These are phyloP conservation scores for Tupiocoris notatus DNA, from an alignment of 2,888 invertebrate genomes.

Conservation along the genomic window DNA sequence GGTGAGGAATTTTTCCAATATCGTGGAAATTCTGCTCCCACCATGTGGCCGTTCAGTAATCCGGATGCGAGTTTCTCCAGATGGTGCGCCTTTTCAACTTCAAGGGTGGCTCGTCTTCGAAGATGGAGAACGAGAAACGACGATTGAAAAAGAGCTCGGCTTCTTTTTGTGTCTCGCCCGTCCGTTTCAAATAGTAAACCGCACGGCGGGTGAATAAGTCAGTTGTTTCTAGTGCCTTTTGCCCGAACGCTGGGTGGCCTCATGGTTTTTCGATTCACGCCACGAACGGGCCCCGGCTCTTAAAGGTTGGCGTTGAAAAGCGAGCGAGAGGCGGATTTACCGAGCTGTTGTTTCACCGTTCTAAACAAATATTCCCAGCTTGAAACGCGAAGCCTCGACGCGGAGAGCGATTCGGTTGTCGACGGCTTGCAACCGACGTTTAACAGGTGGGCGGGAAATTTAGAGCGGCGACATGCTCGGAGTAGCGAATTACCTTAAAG, in stretches of 20 bases:
- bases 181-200: neutral
- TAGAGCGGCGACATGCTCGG: neutral
- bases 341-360: neutral
- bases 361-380: neutral
- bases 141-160: neutral
- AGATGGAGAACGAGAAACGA: neutral
- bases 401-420: neutral
- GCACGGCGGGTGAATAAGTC: neutral
- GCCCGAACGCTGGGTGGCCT: neutral
- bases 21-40: no score
- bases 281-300: neutral
- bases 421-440: neutral
- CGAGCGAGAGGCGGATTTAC: neutral
- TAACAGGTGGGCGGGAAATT: neutral
- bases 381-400: neutral
- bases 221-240: neutral
- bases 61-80: neutral
- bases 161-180: neutral
- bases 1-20: no score
- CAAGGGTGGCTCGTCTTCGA: neutral
- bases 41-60: no score
- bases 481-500: no score
- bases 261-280: neutral
- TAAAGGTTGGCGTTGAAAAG: neutral
- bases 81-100: neutral